A percentile compares a stretch with the other conserved stretches of the same genome.
These are phyloP conservation scores for Tetrao urogallus DNA, from an alignment of 2,113 vertebrate genomes.

Conservation along the genomic window DNA sequence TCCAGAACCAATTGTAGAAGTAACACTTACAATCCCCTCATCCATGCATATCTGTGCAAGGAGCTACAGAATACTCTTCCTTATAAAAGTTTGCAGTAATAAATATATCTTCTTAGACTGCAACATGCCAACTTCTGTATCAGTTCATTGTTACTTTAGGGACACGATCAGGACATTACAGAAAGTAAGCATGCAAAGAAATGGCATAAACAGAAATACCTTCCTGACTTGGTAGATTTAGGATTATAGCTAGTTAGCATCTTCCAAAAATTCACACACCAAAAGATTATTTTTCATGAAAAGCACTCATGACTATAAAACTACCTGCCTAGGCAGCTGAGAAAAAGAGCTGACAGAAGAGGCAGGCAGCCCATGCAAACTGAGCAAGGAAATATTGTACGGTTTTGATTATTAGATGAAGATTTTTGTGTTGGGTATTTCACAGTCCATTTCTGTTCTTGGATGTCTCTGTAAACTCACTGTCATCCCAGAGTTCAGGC, in stretches of 20 bases:
- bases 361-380: neutral
- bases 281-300: neutral
- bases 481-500: fast-evolving
- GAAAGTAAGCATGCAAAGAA: neutral
- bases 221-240: neutral
- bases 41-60: neutral
- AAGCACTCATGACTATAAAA: neutral
- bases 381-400: neutral
- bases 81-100: neutral
- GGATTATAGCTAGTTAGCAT: neutral
- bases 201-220: neutral
- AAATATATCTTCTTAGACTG: neutral
- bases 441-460: neutral
- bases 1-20: slow-evolving; percentile 58
- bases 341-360: neutral
- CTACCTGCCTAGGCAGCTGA: neutral
- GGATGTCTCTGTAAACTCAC: neutral
- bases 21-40: slow-evolving; percentile 58
- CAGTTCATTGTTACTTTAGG: neutral
- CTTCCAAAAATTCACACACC: neutral
- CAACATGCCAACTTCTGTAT: neutral
- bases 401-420: neutral
- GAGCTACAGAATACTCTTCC: neutral
- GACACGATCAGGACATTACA: neutral
- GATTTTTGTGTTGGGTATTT: neutral